Base-by-base conservation (phyloP, 2,888 invertebrate species). In the Cremastinae sp. region DNA sequence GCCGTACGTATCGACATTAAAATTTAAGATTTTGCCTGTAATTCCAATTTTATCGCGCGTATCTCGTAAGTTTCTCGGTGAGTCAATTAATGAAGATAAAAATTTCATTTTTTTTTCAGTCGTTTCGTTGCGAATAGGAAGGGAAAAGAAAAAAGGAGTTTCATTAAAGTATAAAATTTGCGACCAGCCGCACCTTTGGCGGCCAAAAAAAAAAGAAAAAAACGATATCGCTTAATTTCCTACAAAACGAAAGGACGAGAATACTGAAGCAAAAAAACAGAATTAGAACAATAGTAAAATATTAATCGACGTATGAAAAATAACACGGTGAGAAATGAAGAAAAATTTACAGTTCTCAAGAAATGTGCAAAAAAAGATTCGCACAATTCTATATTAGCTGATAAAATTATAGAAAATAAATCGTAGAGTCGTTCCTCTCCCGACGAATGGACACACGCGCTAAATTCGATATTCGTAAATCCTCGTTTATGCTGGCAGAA, bases 401-500 rank as follows among this genome's bases (percentile, higher is more conserved):
- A 20, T 70, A 51, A 37, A 37, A n/a, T 16, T 37, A 28, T 12
- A 35, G 18, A 41, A 53, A 55, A 65, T 61, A 71, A 53, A 65
- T 35, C 47, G 65, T 55, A 72, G 68, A 69, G 49, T 72, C 68
- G 55, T 65, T 73, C 58, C 58, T 72, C 69, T 75, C 58, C 65
- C 22, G 53, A 51, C 56, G 18, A 59, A 69, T 14, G 10, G 45
- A 43, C 35, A 62, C 14, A 70, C 66, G 53, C 75, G 74, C 75
- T 79, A 69, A 45, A 9, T 28, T 70, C 68, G 66, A 74, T 74
- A 59, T 53, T 81, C 59, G 76, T 80, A 79, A 28, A 76, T 78
- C 61, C 78, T 83, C 72, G 79, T 84, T 87, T 83, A 83, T 73
- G 83, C 83, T 83, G 81, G 82, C 82, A 83, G 79, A 80, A 82